Base-by-base conservation (phyloP, 2,113 vertebrate species). In the Rostratula benghalensis region DNA sequence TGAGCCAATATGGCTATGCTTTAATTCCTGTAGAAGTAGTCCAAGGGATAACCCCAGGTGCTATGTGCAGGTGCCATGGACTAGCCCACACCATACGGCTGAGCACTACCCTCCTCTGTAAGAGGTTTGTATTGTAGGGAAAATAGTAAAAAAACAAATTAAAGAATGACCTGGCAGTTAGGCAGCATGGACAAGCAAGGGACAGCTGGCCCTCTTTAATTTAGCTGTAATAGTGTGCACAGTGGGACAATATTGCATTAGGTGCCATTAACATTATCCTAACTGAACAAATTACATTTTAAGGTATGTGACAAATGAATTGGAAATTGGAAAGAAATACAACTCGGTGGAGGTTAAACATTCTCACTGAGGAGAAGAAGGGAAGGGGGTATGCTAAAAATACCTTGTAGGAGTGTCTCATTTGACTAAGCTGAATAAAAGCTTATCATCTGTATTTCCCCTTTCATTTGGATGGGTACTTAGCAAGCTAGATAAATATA, bases 401-500 rank as follows among this genome's bases (percentile, higher is more conserved):
- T 77, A 60, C 27, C 21, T 20, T 27, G 20, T 19, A 65, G 54
- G 23, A 56, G 2, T 69, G 33, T 83, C 37, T 95, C 37, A 37
- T 82, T 85, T 89, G 86, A 88, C 30, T 21, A 25, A 70, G 51
- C 17, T 51, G 59, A 86, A 46, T 61, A 59, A 90, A 94, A 83
- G 23, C 27, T 83, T 91, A 65, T 85, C 70, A 57, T 45, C 18
- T 0, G 0, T 50, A 83, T 83, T 83, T 80, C 10, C 24, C 20
- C 30, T 90, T 94, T 94, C 43, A 54, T 80, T 90, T 80, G 60
- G 51, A 61, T 76, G 43, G 53, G 53, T 85, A 75, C 13, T 75
- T 90, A 80, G 25, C 45, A 94, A 82, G 67, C 12, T 73, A 61
- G 37, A 76, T 46, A 93, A 92, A 94, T 45, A 65, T 15, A 84